Base-by-base conservation (phyloP, 2,113 vertebrate genomes). In the human (Homo sapiens) region DNA sequence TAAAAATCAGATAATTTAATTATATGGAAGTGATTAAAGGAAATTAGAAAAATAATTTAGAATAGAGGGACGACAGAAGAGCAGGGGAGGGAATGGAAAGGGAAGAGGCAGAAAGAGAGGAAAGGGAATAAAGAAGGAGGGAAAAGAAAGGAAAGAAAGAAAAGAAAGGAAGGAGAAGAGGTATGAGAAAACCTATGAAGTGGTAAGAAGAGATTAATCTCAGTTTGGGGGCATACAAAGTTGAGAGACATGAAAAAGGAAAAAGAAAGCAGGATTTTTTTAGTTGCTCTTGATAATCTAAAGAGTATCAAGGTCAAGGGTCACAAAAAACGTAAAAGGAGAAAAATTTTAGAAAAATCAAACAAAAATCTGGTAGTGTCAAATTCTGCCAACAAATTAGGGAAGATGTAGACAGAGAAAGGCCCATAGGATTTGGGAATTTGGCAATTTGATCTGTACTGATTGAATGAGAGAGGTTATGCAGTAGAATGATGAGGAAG, bases 81-180 rank as follows among this genome's bases (percentile, higher is more conserved):
- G 4, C 6, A 61, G 5, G 5, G 18, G 25, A 75, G 0, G 1
- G 11, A 43, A 35, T 11, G 2, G 1, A 43, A 79, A 14, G 4
- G 16, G 20, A 27, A 38, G 38, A 12, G 10, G 2, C 40, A 27
- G 38, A 70, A 59, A 35, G 38, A 75, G 66, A 5, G n/a, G 27
- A 1, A 16, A 32, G 16, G 4, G 13, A 64, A 45, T 12, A 35
- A 79, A 55, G 45, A 38, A 66, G 5, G 35, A 38, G 6, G 9
- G 48, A 18, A 57, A 30, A 52, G 27, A 35, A 78, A 30, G n/a
- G 27, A 57, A 73, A 80, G 0, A 20, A 45, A n/a, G 52, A 10
- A 38, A 59, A 59, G 40, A 61, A 50, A 9, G 52, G 12, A 76
- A 81, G 1, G n/a, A 40, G 11, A 66, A 48, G 12, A 73, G 6